phyloP scores from a whole-genome alignment of 2,888 invertebrate genomes.

The Erebia ligea region DNA sequence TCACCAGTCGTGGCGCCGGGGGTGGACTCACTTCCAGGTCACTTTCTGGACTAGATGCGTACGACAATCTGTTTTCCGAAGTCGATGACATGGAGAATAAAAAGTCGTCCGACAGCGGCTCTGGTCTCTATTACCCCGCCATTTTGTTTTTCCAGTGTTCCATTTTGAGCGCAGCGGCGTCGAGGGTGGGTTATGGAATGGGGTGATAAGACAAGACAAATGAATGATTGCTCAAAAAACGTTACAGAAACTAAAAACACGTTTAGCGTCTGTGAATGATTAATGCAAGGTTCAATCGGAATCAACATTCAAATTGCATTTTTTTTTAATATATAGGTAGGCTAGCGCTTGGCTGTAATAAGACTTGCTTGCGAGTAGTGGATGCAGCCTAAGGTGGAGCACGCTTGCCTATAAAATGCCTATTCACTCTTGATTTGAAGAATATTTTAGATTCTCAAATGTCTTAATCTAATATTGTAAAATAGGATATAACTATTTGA shows the following conservation, averaged over 20 bases:
- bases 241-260: constrained; percentile 68
- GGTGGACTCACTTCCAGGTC: constrained; percentile 91
- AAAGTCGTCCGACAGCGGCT: constrained; percentile 98
- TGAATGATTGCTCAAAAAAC: constrained; percentile 77
- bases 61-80: constrained; percentile 92
- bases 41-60: constrained; percentile 97
- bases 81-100: constrained; percentile 98
- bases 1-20: constrained; percentile 89
- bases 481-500: constrained; percentile 24
- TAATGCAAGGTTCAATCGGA: constrained; percentile 68
- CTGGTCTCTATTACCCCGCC: constrained; percentile 90
- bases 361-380: too few relatives aligned
- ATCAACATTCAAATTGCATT: constrained; percentile 61
- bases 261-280: constrained; percentile 75
- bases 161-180: constrained; percentile 61
- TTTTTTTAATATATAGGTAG: too few relatives aligned
- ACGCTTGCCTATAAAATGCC: too few relatives aligned
- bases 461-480: constrained; percentile 22
- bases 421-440: too few relatives aligned
- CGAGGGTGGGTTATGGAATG: constrained; percentile 79
- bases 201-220: constrained; percentile 82
- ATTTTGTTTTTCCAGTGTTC: constrained; percentile 56
- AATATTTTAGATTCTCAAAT: constrained; percentile 17
- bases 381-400: too few relatives aligned
- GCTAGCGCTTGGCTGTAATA: too few relatives aligned